phyloP scores from a whole-genome alignment of 2,888 invertebrate species.

The Dascillus cervinus region DNA sequence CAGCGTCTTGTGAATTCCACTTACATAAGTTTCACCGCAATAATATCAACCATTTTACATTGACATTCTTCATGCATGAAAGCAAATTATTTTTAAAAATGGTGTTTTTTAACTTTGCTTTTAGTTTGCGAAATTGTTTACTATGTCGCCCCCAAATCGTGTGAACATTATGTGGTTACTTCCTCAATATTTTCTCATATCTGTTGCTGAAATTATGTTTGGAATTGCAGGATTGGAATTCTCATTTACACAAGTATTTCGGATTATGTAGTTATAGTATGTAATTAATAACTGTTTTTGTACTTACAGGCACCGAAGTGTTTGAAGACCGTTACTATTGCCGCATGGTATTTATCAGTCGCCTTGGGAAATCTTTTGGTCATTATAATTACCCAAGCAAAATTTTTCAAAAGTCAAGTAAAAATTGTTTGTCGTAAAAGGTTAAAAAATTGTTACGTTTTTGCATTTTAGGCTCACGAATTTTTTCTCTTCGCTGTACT shows the following conservation, averaged over 20 bases:
- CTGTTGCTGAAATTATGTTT: constrained; percentile 75
- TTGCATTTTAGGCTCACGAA: constrained; percentile 53
- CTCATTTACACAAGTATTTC: constrained; percentile 66
- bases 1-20: too few species aligned
- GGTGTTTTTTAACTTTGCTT: too few species aligned
- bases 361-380: constrained; percentile 76
- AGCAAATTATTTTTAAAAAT: too few species aligned
- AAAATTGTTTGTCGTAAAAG: too few species aligned
- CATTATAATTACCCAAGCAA: constrained; percentile 61
- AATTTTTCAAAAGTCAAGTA: constrained; percentile 59
- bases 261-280: neutral
- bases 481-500: constrained; percentile 67
- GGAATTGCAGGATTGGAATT: constrained; percentile 77
- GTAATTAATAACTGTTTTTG: constrained; percentile 14
- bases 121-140: constrained; percentile 48
- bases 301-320: constrained; percentile 60
- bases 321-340: constrained; percentile 79
- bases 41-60: too few species aligned
- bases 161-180: constrained; percentile 65
- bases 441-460: neutral
- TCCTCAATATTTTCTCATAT: constrained; percentile 74
- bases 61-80: too few species aligned
- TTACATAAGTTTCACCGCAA: too few species aligned
- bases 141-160: constrained; percentile 57
- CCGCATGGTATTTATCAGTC: constrained; percentile 76